These are phyloP conservation scores for Thysanoteuthis rhombus DNA, from an alignment of 2,888 invertebrate species.

Conservation along the genomic window DNA sequence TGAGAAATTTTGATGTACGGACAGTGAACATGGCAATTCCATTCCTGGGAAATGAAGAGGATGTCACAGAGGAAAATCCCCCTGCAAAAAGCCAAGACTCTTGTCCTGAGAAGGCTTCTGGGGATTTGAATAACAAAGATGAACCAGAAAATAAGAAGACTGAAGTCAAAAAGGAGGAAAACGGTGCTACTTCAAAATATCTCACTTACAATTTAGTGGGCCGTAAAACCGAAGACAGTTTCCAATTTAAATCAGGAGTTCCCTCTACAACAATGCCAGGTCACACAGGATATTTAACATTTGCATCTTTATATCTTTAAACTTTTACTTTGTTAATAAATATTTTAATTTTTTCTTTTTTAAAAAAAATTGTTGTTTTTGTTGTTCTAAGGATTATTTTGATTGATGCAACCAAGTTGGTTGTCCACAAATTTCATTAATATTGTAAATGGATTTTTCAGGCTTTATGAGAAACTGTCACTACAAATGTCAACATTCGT, in stretches of 20 bases:
- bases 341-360: not conserved
- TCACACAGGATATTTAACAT: slow-evolving; percentile 95
- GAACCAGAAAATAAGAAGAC: slow-evolving; percentile 22
- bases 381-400: not conserved
- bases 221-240: slow-evolving; percentile 43
- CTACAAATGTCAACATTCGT: too few relatives aligned
- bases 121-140: slow-evolving; percentile 25
- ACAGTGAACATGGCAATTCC: slow-evolving; percentile 55
- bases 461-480: too few relatives aligned
- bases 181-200: not conserved
- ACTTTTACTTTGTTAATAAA: not conserved
- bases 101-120: slow-evolving; percentile 15
- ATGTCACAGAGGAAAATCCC: not conserved
- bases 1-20: slow-evolving; percentile 58
- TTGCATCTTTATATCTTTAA: slow-evolving; percentile 81
- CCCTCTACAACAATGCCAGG: slow-evolving; percentile 83
- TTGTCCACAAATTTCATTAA: too few relatives aligned
- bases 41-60: slow-evolving; percentile 43
- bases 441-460: too few relatives aligned
- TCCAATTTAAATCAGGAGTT: slow-evolving; percentile 71
- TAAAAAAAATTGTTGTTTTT: not conserved
- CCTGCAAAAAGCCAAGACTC: slow-evolving; percentile 25
- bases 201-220: slow-evolving; percentile 44
- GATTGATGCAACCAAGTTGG: not conserved
- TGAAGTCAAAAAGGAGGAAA: slow-evolving; percentile 28